These are phyloP conservation scores for Chloropsis hardwickii DNA, from an alignment of 2,113 vertebrate species.

Conservation along the genomic window DNA sequence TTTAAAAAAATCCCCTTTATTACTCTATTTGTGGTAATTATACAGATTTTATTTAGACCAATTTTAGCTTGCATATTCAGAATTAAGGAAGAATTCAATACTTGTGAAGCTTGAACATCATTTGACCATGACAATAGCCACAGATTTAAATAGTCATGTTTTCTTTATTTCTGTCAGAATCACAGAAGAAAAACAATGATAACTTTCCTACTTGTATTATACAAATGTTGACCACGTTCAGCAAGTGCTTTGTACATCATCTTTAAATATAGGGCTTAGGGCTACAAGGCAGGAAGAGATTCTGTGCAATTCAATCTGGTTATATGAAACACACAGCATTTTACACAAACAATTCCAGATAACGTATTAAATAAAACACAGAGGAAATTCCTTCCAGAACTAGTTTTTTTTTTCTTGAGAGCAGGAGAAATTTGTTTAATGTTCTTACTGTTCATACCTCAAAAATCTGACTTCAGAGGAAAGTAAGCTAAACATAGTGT, in stretches of 20 bases:
- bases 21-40: neutral
- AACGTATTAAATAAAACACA: neutral
- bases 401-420: neutral
- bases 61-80: neutral
- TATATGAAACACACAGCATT: neutral
- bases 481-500: neutral
- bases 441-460: neutral
- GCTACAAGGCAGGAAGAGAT: neutral
- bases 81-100: neutral
- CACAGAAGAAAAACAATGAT: neutral
- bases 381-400: neutral
- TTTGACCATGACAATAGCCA: neutral
- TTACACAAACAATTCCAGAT: neutral
- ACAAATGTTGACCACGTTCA: neutral
- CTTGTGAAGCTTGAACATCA: neutral
- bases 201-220: neutral
- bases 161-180: neutral
- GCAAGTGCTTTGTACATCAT: neutral
- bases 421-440: neutral
- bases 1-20: rapidly evolving
- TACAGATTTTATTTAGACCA: neutral
- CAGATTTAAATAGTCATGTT: neutral
- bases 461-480: neutral
- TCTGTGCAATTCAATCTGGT: neutral
- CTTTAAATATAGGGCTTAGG: neutral